Conservation (phyloP, 1,140 invertebrate species). For the Hetaerina americana region DNA sequence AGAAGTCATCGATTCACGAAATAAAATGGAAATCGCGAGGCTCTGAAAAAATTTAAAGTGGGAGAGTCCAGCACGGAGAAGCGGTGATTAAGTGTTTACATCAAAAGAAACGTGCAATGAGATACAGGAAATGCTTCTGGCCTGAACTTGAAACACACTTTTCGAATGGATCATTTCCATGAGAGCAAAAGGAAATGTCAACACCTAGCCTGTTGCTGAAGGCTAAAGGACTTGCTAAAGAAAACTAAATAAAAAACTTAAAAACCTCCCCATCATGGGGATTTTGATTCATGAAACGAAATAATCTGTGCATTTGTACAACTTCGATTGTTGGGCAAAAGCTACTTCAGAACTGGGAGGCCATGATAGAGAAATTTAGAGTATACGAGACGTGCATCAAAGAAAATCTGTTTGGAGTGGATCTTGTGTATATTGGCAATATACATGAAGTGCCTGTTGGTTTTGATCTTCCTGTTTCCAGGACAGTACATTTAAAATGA, state of each 20-base stretch:
- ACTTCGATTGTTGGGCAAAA: background rate
- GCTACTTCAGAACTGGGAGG: background rate
- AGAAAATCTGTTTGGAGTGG: background rate
- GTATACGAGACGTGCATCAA: background rate
- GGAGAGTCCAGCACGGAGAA: no score
- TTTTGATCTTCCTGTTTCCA: background rate
- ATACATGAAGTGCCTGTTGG: background rate
- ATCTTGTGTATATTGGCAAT: background rate
- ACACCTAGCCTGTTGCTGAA: background rate
- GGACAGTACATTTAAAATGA: background rate
- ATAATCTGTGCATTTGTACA: background rate
- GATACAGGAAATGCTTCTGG: background rate
- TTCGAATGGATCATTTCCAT: background rate
- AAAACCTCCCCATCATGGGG: background rate
- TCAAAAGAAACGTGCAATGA: background rate
- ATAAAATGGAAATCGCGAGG: no score
- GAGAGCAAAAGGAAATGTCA: background rate
- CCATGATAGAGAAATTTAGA: background rate
- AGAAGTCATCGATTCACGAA: no score
- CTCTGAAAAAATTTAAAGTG: no score
- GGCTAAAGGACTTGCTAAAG: background rate
- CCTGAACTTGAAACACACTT: background rate
- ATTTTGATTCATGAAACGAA: background rate
- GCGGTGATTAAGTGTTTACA: background rate
- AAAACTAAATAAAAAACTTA: background rate